Base-by-base conservation (phyloP, 2,888 invertebrate genomes). In the Lumbricus terrestris region DNA sequence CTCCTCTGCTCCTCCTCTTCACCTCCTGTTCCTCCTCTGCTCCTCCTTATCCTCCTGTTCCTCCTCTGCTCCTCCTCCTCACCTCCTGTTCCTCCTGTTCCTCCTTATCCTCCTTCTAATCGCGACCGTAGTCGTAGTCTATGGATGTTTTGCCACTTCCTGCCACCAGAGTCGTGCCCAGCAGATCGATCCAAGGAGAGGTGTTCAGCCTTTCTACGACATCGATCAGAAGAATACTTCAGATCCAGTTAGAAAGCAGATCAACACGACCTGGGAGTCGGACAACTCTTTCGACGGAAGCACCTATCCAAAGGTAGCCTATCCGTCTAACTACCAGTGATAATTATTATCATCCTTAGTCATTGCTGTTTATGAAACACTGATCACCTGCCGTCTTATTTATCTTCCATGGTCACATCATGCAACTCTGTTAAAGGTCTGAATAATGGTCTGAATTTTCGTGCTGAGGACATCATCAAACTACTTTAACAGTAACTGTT, bases 261-360 rank as follows among this genome's bases (percentile, higher is more conserved):
- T 91, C 35, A 37, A 18, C 33, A 91, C 89, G 33, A 88, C 88
- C 23, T 88, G 83, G 88, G 38, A 88, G n/a, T 89, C 90, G 0
- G 90, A 90, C 89, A 34, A 35, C 35, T 11, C 90, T 29, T 91
- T 91, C 88, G 90, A 82, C 38, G 54, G 82, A 35, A 90, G 90
- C 40, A 89, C 91, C 35, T 91, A 91, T 54, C 91, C 89, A 40
- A 91, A 91, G 90, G 91, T 91, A 23, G n/a, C n/a, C n/a, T n/a
- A n/a, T n/a, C n/a, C n/a, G 47, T 47, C 47, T 1, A 47, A 23
- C 23, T 20, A 20, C 47, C 47, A 20, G 23, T 47, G 3, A 42
- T 42, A n/a, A n/a, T n/a, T 16, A 47, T 4, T 0, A 1, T 47
- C 20, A 47, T 4, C 23, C 20, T 20, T 20, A 20, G 15, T 47